Evolutionary conservation across 2,888 invertebrate genomes (phyloP), one percentile per base, ranked within the genome.

Genomic region (Chloromyia formosa): DNA sequence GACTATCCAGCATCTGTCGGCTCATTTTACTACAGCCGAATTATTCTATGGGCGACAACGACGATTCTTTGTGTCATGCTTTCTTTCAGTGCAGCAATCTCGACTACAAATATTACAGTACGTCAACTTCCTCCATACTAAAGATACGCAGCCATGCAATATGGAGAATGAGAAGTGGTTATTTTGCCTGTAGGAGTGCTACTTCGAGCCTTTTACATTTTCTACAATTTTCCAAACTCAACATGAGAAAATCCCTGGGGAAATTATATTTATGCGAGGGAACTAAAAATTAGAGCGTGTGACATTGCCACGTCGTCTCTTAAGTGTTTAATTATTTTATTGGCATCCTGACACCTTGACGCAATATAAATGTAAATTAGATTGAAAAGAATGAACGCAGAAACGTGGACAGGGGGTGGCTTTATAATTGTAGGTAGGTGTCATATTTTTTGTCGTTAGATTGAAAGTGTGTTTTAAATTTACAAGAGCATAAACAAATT

Each of bases 311-410:
- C 35, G 20, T 40, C 16, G 54, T 61, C 40, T 53, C 62, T 40
- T 62, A 74, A 74, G 73, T 74, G 73, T 74, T 74, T 74, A 74
- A 74, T 74, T 74, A 74, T 74, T 74, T 74, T 74, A 74, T 74
- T 74, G 73, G 64, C 23, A 64, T 74, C 23, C 64, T 74, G 73
- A 74, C 73, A 74, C 64, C 73, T 74, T 74, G 23, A 14, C 58
- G 73, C 73, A 74, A 74, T 74, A 74, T 74, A 74, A 74, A 74
- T 74, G 73, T 49, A 74, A 74, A 74, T 74, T 64, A 62, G 45
- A 27, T 45, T 40, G 35, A 40, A 40, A 60, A 40, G 16, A 64
- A 40, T 49, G 49, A n/a, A 49, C 12, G 49, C 49, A 12, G 16
- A n/a, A 49, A 35, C 16, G 12, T 49, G 49, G 12, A n/a, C 49